A percentile compares a stretch with the other conserved stretches of the same genome.
Evolutionary conservation across 2,888 invertebrate genomes (phyloP).

Genomic region (Hypomecis punctinalis): DNA sequence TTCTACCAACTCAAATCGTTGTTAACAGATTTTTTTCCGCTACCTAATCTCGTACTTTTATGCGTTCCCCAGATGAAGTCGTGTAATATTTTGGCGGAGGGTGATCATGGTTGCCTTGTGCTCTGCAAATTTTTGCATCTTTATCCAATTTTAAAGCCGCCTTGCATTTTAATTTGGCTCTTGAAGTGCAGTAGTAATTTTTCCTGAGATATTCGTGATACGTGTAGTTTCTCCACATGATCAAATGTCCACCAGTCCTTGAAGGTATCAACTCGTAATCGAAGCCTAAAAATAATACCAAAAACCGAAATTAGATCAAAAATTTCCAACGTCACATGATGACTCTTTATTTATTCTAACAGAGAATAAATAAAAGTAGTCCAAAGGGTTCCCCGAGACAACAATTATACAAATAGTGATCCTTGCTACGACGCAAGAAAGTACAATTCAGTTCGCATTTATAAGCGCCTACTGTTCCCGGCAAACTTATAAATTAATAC

Average conservation of each 20-base stretch:
- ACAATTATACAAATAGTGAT: no score
- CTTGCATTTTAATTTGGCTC: not conserved
- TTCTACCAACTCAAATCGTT: no score
- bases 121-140: slow-evolving; percentile 11
- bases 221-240: slow-evolving; percentile 2
- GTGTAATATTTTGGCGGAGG: slow-evolving; percentile 14
- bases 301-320: not conserved
- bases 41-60: slow-evolving; percentile 1
- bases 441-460: no score
- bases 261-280: slow-evolving; percentile 3
- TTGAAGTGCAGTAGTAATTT: slow-evolving; percentile 17
- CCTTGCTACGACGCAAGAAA: no score
- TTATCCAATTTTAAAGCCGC: slow-evolving; percentile 13
- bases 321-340: not conserved
- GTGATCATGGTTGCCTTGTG: slow-evolving; percentile 14
- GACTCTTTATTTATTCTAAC: no score
- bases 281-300: not conserved
- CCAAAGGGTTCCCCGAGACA: no score
- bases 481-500: no score
- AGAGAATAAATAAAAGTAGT: no score
- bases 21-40: no score
- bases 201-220: not conserved
- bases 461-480: no score
- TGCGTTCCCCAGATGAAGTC: slow-evolving; percentile 1
- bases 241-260: not conserved